phyloP scores from a whole-genome alignment of 2,113 vertebrate genomes.

The Peromyscus californicus region DNA sequence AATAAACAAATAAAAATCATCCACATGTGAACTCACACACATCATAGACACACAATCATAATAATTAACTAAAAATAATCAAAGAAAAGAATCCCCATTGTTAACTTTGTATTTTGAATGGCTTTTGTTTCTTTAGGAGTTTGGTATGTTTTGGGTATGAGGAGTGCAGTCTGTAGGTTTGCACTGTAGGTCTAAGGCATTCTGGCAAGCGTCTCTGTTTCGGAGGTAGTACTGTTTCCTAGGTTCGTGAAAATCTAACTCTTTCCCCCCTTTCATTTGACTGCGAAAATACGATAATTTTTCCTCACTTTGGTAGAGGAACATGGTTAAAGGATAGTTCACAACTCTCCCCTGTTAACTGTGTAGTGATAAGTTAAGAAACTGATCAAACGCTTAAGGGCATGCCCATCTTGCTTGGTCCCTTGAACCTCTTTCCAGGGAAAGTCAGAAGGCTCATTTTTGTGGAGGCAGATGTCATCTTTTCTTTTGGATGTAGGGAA shows the following conservation, averaged over 20 bases:
- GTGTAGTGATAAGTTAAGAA: conserved; percentile 42
- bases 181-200: background rate
- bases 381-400: background rate
- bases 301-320: conserved; percentile 31
- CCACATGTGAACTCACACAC: background rate
- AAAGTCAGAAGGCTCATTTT: conserved; percentile 70
- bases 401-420: background rate
- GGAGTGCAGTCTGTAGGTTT: background rate
- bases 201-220: background rate
- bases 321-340: conserved; percentile 24
- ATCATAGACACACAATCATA: background rate
- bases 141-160: background rate
- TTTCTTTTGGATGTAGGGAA: conserved; percentile 77
- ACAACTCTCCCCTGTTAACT: background rate
- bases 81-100: background rate
- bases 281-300: background rate
- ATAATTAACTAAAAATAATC: background rate
- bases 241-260: conserved; percentile 37
- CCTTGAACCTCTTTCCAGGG: conserved; percentile 46
- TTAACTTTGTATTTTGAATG: background rate
- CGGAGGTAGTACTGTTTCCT: background rate
- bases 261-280: conserved; percentile 65
- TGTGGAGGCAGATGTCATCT: conserved; percentile 50
- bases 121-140: background rate
- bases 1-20: background rate